Evolutionary conservation across 2,113 vertebrate genomes (phyloP).

Genomic region (Butorides virescens): DNA sequence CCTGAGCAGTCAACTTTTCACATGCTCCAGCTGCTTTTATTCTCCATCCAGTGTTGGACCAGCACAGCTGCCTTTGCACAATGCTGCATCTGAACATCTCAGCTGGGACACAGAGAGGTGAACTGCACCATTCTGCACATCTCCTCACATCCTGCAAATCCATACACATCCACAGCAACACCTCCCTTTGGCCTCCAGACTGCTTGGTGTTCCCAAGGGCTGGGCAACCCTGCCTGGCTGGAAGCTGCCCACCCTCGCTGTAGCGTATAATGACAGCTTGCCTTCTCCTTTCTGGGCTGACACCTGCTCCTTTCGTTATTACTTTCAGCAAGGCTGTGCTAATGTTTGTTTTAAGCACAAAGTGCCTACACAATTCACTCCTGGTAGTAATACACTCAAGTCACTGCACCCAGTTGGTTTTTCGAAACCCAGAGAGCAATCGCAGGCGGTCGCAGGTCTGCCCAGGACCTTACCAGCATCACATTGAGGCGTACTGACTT

Average conservation of each 20-base stretch:
- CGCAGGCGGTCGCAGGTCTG: not conserved
- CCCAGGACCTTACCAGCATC: not conserved
- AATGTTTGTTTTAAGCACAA: not conserved
- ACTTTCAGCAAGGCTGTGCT: not conserved
- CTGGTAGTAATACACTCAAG: not conserved
- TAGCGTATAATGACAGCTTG: not conserved
- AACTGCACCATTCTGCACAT: not conserved
- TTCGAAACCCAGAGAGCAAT: not conserved
- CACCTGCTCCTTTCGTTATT: not conserved
- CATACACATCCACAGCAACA: not conserved
- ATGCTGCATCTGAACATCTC: not conserved
- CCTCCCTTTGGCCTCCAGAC: not conserved
- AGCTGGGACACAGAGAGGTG: not conserved
- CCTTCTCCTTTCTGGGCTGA: not conserved
- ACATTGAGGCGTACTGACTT: not conserved
- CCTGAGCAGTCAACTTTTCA: not conserved
- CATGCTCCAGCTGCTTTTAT: not conserved
- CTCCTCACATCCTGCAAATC: not conserved
- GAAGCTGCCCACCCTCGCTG: not conserved
- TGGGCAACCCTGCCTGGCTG: not conserved
- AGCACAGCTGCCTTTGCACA: not conserved
- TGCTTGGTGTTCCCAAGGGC: not conserved
- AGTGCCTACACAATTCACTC: not conserved
- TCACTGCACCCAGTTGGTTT: not conserved
- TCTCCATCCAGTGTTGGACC: not conserved